Evolutionary conservation across 2,113 vertebrate species (phyloP), one percentile per base, ranked within the genome.

Genomic region (Manacus vitellinus): DNA sequence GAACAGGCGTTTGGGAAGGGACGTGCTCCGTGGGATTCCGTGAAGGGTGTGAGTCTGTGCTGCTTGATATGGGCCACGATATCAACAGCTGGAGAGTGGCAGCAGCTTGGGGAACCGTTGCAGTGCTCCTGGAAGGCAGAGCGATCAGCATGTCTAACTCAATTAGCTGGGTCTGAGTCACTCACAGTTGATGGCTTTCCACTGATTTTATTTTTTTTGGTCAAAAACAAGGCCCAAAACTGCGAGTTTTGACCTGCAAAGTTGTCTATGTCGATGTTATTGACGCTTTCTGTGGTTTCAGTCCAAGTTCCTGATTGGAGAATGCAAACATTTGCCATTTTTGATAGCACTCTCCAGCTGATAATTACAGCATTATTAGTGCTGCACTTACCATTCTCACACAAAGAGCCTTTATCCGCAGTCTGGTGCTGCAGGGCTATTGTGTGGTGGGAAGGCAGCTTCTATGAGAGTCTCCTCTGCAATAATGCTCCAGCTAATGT

Each of bases 51-150:
- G 43, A 7, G 44, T 1, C 81, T 63, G 58, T 65, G 59, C 82
- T 9, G 21, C 54, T 47, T 4, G 17, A 39, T 31, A 5, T 0
- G 8, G 74, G 58, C n/a, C 7, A 0, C 8, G 13, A 3, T 25
- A 9, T 17, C 88, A 20, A 30, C 52, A 35, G 52, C 16, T 23
- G 25, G 70, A 30, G 75, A 28, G 12, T 5, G 62, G 13, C 83
- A 76, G 75, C 91, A 25, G 75, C 79, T 24, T 33, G 79, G 88
- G 68, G 12, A 56, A 4, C 8, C 0, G 7, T 2, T 10, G 51
- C 1, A 4, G 70, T 10, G 62, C 52, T 41, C 7, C 44, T 37
- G 92, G 67, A 33, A 70, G 72, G 76, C 59, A 33, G 76, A 14
- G 1, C 1, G 54, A 37, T 44, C 56, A 62, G 72, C 35, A 0